Conservation (phyloP, 2,797 vertebrate genomes). For the Pelobates cultripes region DNA sequence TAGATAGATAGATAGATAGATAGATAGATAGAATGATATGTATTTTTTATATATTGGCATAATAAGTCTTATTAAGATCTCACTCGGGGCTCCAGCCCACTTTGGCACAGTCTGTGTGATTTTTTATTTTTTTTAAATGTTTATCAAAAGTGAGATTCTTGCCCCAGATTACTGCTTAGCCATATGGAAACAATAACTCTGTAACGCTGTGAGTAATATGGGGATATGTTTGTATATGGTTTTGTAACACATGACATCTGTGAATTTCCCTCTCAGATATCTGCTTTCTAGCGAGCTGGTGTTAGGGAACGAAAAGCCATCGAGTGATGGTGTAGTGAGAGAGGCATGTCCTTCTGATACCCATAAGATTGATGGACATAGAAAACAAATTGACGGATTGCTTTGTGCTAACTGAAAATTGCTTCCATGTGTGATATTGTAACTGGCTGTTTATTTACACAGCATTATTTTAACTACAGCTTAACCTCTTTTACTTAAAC, state of each 20-base stretch:
- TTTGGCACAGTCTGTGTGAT: slow-evolving; percentile 20
- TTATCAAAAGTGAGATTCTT: slow-evolving; percentile 33
- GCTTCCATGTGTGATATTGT: slow-evolving; percentile 43
- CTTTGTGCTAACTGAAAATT: slow-evolving; percentile 43
- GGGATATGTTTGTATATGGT: slow-evolving; percentile 32
- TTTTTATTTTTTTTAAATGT: slow-evolving; percentile 8
- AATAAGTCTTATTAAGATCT: too few relatives aligned
- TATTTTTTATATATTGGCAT: too few relatives aligned
- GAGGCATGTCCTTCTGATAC: slow-evolving; percentile 38
- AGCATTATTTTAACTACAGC: slow-evolving; percentile 6
- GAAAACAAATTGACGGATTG: slow-evolving; percentile 35
- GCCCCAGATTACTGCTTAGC: slow-evolving; percentile 23
- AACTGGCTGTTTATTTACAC: slow-evolving; percentile 11
- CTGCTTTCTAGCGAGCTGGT: slow-evolving; percentile 31
- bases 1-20: too few relatives aligned
- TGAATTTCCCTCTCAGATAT: slow-evolving; percentile 32
- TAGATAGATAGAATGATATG: too few relatives aligned
- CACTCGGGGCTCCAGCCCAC: too few relatives aligned
- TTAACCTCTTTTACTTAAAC: too few relatives aligned
- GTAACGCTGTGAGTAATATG: slow-evolving; percentile 23
- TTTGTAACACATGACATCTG: slow-evolving; percentile 42
- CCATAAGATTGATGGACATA: slow-evolving; percentile 49
- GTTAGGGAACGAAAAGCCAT: slow-evolving; percentile 35
- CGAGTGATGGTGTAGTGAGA: slow-evolving; percentile 36
- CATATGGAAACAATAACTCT: slow-evolving; percentile 47